Conservation (phyloP, 2,113 vertebrate species). For the Rhinopomastus cyanomelas region DNA sequence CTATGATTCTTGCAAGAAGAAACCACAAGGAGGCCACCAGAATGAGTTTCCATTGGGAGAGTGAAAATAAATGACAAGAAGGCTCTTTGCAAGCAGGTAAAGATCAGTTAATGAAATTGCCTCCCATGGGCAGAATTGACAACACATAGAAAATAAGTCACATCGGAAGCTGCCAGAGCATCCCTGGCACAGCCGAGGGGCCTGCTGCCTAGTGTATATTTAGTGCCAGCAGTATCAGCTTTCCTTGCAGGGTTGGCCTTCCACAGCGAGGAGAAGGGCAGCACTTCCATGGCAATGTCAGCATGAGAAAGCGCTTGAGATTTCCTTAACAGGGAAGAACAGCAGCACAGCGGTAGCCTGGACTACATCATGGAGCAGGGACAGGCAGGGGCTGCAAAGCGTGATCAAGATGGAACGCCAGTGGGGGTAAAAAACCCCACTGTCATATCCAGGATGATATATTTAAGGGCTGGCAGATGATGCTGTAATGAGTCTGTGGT, state of each 20-base stretch:
- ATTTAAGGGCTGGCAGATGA: background rate
- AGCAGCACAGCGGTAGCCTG: background rate
- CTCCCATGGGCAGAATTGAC: slow-evolving; percentile 2
- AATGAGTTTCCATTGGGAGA: background rate
- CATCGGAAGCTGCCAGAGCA: slow-evolving; percentile 31
- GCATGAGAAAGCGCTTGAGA: background rate
- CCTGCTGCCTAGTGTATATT: slow-evolving; percentile 59
- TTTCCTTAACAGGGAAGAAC: slow-evolving; percentile 17
- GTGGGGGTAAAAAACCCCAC: fast-evolving
- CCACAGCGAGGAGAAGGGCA: slow-evolving; percentile 39
- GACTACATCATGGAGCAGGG: background rate
- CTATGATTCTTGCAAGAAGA: background rate
- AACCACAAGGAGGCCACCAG: background rate
- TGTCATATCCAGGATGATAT: background rate
- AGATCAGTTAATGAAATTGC: slow-evolving; percentile 47
- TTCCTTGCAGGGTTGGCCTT: slow-evolving; percentile 44
- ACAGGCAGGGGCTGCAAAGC: background rate
- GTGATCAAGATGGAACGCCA: background rate
- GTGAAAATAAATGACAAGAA: background rate
- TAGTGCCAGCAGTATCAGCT: slow-evolving; percentile 62
- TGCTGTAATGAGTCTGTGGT: background rate
- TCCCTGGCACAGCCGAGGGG: slow-evolving; percentile 42
- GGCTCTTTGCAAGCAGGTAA: background rate
- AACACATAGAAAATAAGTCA: slow-evolving; percentile 49
- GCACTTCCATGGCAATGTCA: slow-evolving; percentile 29